phyloP scores from a whole-genome alignment of 2,888 invertebrate species.

The Ptychoptera albimana region DNA sequence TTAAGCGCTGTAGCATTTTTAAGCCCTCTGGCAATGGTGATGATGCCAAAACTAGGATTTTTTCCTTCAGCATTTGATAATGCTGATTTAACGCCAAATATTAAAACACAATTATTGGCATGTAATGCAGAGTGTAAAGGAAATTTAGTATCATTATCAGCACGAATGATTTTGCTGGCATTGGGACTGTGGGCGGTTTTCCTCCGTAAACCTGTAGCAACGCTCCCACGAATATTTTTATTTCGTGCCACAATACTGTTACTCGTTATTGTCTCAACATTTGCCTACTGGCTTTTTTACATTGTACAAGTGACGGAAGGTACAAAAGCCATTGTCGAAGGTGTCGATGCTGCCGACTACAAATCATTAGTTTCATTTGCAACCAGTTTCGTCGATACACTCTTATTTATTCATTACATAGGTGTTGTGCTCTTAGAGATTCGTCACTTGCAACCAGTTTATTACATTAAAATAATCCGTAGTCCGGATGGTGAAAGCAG shows the following conservation, averaged over 20 bases:
- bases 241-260: constrained; percentile 80
- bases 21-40: constrained; percentile 89
- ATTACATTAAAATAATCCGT: constrained; percentile 77
- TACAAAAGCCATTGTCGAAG: constrained; percentile 60
- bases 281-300: constrained; percentile 97
- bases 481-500: constrained; percentile 90
- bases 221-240: constrained; percentile 81
- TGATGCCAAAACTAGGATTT: constrained; percentile 78
- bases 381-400: constrained; percentile 80
- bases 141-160: constrained; percentile 74
- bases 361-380: constrained; percentile 84
- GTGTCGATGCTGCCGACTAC: constrained; percentile 68
- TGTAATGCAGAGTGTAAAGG: constrained; percentile 93
- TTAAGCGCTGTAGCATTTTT: constrained; percentile 72
- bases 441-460: constrained; percentile 78
- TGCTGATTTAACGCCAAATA: constrained; percentile 49
- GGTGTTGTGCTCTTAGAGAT: constrained; percentile 88
- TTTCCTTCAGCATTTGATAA: constrained; percentile 55
- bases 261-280: constrained; percentile 77
- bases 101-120: constrained; percentile 51
- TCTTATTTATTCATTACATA: constrained; percentile 87
- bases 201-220: constrained; percentile 65
- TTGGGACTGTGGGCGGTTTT: constrained; percentile 90
- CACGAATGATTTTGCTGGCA: constrained; percentile 76
- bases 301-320: constrained; percentile 78